phyloP scores from a whole-genome alignment of 2,113 vertebrate species.

The Albula glossodonta region DNA sequence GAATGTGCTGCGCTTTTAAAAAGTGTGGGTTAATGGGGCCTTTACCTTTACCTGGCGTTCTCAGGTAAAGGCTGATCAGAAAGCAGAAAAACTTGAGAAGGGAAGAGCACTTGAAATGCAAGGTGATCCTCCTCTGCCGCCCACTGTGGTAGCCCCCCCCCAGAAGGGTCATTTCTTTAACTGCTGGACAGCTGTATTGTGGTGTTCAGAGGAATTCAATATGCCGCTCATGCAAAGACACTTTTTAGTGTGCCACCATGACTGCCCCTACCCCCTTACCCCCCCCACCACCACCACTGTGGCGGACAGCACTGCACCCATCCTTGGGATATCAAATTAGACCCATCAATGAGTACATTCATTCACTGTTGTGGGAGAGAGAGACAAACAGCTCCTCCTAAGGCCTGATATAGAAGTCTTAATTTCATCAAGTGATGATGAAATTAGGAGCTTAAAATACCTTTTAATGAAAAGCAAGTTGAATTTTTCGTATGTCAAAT shows the following conservation, averaged over 20 bases:
- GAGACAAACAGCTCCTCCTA: neutral
- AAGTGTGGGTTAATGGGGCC: neutral
- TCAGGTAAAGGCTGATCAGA: neutral
- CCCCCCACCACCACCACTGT: neutral
- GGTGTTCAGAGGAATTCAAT: neutral
- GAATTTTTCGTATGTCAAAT: conserved; percentile 25
- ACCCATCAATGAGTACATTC: conserved; percentile 4
- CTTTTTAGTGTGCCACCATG: neutral
- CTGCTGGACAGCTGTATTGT: too few species aligned
- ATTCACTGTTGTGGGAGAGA: neutral
- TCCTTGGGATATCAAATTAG: conserved; percentile 7
- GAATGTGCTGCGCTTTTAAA: neutral
- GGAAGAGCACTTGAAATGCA: neutral
- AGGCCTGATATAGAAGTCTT: neutral
- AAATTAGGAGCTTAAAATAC: conserved; percentile 2
- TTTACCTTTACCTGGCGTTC: neutral
- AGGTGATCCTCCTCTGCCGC: neutral
- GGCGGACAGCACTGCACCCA: neutral
- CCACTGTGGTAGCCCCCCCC: too few species aligned
- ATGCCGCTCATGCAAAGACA: neutral
- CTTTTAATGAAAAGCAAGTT: conserved; percentile 13
- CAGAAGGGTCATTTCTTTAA: neutral
- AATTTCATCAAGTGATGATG: conserved; percentile 5
- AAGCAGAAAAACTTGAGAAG: neutral
- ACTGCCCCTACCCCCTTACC: neutral